phyloP scores from a whole-genome alignment of 2,797 vertebrate species.

The Pitangus sulphuratus region DNA sequence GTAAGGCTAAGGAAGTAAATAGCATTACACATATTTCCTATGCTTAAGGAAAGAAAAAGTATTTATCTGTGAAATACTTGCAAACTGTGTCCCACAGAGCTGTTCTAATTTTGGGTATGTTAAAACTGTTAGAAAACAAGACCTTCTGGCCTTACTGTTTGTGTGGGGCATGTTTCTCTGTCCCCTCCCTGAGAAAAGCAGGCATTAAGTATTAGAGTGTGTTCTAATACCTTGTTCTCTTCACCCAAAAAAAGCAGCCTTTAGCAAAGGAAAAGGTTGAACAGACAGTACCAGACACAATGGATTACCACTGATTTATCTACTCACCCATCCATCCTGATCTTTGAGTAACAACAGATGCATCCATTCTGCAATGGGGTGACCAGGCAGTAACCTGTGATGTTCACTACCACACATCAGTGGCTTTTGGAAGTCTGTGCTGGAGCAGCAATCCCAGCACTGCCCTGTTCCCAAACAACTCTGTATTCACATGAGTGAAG shows the following conservation, averaged over 20 bases:
- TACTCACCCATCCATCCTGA: rapidly evolving
- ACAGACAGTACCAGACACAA: not conserved
- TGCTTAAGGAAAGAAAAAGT: not conserved
- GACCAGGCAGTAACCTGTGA: rapidly evolving
- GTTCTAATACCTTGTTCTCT: not conserved
- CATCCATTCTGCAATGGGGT: rapidly evolving
- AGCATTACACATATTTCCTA: not conserved
- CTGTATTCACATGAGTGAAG: rapidly evolving
- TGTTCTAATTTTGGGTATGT: not conserved
- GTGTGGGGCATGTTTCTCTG: rapidly evolving
- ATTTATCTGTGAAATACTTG: not conserved
- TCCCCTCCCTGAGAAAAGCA: not conserved
- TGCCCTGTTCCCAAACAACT: not conserved
- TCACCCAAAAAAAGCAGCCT: not conserved
- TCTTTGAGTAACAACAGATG: not conserved
- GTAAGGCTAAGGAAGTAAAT: not conserved
- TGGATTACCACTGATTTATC: not conserved
- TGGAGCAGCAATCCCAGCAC: not conserved
- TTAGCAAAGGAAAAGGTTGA: not conserved
- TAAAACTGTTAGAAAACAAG: not conserved
- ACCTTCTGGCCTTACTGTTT: not conserved
- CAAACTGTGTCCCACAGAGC: not conserved
- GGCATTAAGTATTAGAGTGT: not conserved
- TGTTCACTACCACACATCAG: rapidly evolving
- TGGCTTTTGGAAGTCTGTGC: not conserved